Conservation (phyloP, 2,888 invertebrate genomes). For the Acholoe squamosa region DNA sequence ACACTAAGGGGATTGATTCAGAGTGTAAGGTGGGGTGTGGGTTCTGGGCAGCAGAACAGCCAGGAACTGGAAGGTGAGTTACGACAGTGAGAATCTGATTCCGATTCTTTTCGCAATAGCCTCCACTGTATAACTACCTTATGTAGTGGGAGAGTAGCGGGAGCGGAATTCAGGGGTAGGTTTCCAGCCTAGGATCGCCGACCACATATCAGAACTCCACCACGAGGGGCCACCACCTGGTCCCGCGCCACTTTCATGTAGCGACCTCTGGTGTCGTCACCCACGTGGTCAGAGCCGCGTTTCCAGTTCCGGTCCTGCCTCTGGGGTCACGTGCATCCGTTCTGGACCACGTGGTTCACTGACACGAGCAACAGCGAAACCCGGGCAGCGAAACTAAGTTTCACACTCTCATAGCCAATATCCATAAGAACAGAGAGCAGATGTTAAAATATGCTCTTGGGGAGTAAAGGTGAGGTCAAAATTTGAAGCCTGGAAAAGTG, state of each 20-base stretch:
- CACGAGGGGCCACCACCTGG: not conserved
- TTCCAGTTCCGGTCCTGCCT: constrained; percentile 31
- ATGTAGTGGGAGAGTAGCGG: no score
- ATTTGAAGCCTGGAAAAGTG: not conserved
- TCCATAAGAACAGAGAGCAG: no score
- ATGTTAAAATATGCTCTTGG: no score
- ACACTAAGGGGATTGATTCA: no score
- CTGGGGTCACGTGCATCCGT: constrained; percentile 49
- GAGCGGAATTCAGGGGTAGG: no score
- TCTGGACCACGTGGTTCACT: constrained; percentile 60
- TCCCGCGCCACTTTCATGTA: not conserved
- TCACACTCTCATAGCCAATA: not conserved
- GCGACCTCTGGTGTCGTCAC: constrained; percentile 33
- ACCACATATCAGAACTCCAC: not conserved
- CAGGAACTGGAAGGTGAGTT: no score
- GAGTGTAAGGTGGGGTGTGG: no score
- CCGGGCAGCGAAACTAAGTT: not conserved
- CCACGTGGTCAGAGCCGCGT: constrained; percentile 8
- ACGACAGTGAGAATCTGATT: no score
- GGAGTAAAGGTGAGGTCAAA: not conserved
- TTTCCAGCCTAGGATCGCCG: no score
- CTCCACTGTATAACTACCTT: no score
- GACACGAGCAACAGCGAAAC: not conserved
- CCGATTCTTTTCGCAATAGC: no score
- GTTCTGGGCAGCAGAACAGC: no score